phyloP scores from a whole-genome alignment of 2,113 vertebrate genomes.

The Chauna torquata region DNA sequence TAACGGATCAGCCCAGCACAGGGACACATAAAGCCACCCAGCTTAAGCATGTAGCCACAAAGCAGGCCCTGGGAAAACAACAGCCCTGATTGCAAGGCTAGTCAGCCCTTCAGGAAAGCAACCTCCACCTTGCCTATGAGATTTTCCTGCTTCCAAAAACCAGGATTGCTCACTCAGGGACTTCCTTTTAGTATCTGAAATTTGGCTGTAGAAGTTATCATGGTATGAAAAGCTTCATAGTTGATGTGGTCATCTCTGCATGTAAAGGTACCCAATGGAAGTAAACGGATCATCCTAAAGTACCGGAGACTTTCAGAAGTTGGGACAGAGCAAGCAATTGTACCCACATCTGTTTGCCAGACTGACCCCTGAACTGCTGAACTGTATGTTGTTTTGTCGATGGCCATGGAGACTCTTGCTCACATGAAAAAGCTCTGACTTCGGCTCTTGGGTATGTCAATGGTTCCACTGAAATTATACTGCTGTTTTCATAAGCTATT shows the following conservation, averaged over 20 bases:
- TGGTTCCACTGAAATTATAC: slow-evolving; percentile 32
- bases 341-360: not conserved
- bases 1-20: not conserved
- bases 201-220: not conserved
- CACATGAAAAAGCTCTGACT: slow-evolving; percentile 1
- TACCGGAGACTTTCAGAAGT: not conserved
- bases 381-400: not conserved
- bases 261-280: not conserved
- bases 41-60: not conserved
- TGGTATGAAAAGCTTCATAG: not conserved
- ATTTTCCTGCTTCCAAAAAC: slow-evolving; percentile 7
- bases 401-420: not conserved
- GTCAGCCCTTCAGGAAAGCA: not conserved
- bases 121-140: not conserved
- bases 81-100: not conserved
- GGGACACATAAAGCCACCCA: not conserved
- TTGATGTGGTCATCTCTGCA: not conserved
- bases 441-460: slow-evolving; percentile 12
- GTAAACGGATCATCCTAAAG: not conserved
- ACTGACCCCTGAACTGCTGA: not conserved
- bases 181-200: not conserved
- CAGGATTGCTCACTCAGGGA: not conserved
- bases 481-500: slow-evolving; percentile 59
- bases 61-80: not conserved
- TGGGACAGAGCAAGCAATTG: not conserved